phyloP scores from a whole-genome alignment of 2,888 invertebrate species.

The Scaptomyza parva region DNA sequence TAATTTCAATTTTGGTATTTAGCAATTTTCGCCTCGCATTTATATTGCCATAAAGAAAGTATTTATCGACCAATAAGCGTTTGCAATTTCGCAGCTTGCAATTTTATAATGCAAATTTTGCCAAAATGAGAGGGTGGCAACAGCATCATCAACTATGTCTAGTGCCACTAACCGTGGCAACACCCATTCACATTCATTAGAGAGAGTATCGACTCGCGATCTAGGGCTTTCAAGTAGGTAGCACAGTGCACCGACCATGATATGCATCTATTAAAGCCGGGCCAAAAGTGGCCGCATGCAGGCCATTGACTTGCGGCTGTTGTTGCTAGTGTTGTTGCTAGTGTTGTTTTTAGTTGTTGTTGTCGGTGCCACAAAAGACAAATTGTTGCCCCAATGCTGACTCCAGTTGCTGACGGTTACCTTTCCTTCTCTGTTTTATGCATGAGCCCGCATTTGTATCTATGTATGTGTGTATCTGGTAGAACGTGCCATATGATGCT shows the following conservation, averaged over 20 bases:
- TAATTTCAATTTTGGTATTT: constrained; percentile 74
- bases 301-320: constrained; percentile 50
- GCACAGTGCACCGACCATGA: constrained; percentile 15
- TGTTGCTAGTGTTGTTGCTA: constrained; percentile 10
- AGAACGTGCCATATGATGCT: constrained; percentile 52
- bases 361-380: constrained; percentile 29
- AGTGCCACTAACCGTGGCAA: constrained; percentile 3
- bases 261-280: constrained; percentile 43
- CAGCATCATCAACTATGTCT: constrained; percentile 13
- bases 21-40: constrained; percentile 64
- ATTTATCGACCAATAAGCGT: constrained; percentile 60
- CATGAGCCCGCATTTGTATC: constrained; percentile 50
- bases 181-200: constrained; percentile 15
- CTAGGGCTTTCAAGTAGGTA: constrained; percentile 44
- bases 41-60: constrained; percentile 65
- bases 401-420: constrained; percentile 15
- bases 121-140: constrained; percentile 33
- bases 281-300: constrained; percentile 19
- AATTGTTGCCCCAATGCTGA: constrained; percentile 29
- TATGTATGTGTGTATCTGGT: constrained; percentile 20
- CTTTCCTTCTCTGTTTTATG: constrained; percentile 38
- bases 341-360: constrained; percentile 5
- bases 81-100: constrained; percentile 42
- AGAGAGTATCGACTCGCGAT: constrained; percentile 27
- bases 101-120: constrained; percentile 65